Percentiles rank a stretch among this genome's conserved stretches.
phyloP scores from a whole-genome alignment of 2,888 invertebrate genomes.

The Sthenelais limicola region DNA sequence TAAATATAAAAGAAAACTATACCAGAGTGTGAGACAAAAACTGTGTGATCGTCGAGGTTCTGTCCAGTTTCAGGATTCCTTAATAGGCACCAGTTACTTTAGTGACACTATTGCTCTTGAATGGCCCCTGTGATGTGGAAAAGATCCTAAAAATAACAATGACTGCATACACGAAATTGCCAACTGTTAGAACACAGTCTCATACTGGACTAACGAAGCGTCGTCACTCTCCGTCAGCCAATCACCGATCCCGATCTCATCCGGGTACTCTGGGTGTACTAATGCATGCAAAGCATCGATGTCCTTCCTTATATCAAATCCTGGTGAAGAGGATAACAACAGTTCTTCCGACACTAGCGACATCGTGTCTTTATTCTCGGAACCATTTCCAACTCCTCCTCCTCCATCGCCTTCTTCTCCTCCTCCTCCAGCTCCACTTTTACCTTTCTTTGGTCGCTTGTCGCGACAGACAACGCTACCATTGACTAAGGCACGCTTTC shows the following conservation, averaged over 20 bases:
- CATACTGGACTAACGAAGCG: slow-evolving; percentile 26
- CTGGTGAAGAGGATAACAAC: slow-evolving; percentile 1
- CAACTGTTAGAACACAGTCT: slow-evolving; percentile 31
- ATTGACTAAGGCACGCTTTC: slow-evolving; percentile 12
- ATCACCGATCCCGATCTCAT: slow-evolving; percentile 20
- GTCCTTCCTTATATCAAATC: slow-evolving; percentile 16
- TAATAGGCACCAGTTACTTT: too few relatives aligned
- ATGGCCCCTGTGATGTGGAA: too few relatives aligned
- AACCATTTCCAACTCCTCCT: neutral
- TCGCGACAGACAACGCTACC: neutral
- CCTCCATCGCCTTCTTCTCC: neutral
- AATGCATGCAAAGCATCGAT: slow-evolving; percentile 26
- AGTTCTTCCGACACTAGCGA: slow-evolving; percentile 22
- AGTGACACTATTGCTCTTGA: too few relatives aligned
- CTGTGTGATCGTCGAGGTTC: too few relatives aligned
- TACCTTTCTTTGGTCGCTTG: neutral
- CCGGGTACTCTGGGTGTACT: slow-evolving; percentile 16
- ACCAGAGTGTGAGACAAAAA: too few relatives aligned
- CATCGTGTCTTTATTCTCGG: neutral
- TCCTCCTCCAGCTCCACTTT: neutral
- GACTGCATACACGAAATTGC: too few relatives aligned
- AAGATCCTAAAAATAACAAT: too few relatives aligned
- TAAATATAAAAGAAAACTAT: too few relatives aligned
- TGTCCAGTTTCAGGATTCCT: too few relatives aligned
- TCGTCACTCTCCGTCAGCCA: slow-evolving; percentile 35